Percentiles rank a stretch among this genome's conserved stretches.
Evolutionary conservation across 2,797 vertebrate genomes (phyloP).

Genomic region (Garrulus glandarius): DNA sequence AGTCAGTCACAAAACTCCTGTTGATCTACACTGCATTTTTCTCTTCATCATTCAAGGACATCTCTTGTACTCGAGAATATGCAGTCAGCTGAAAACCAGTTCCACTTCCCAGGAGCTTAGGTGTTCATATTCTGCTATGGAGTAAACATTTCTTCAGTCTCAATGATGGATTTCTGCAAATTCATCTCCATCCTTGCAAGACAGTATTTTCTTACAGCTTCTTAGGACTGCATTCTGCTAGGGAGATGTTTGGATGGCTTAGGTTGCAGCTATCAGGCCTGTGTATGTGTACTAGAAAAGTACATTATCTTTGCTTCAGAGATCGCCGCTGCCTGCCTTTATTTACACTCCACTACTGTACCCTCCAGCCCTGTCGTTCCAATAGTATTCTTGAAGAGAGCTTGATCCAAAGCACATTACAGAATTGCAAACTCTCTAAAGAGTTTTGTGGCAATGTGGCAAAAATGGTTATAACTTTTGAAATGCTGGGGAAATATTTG

Average conservation of each 20-base stretch:
- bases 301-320: slow-evolving; percentile 61
- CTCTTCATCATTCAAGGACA: neutral
- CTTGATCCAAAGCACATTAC: slow-evolving; percentile 54
- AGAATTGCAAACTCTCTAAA: slow-evolving; percentile 39
- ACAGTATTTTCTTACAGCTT: neutral
- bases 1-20: neutral
- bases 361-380: slow-evolving; percentile 56
- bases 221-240: neutral
- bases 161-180: neutral
- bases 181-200: neutral
- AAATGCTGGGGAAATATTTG: slow-evolving; percentile 33
- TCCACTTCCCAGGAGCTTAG: neutral
- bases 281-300: slow-evolving; percentile 35
- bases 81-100: neutral
- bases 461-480: slow-evolving; percentile 50
- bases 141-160: neutral
- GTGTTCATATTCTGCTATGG: neutral
- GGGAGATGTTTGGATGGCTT: slow-evolving; percentile 16
- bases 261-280: slow-evolving; percentile 13
- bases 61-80: neutral
- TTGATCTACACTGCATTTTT: neutral
- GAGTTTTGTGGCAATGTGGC: slow-evolving; percentile 46
- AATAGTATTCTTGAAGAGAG: slow-evolving; percentile 41
- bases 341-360: slow-evolving; percentile 42
- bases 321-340: slow-evolving; percentile 58